Evolutionary conservation across 2,113 vertebrate genomes (phyloP), one percentile per base, ranked within the genome.

Genomic region (Toxotes jaculatrix): DNA sequence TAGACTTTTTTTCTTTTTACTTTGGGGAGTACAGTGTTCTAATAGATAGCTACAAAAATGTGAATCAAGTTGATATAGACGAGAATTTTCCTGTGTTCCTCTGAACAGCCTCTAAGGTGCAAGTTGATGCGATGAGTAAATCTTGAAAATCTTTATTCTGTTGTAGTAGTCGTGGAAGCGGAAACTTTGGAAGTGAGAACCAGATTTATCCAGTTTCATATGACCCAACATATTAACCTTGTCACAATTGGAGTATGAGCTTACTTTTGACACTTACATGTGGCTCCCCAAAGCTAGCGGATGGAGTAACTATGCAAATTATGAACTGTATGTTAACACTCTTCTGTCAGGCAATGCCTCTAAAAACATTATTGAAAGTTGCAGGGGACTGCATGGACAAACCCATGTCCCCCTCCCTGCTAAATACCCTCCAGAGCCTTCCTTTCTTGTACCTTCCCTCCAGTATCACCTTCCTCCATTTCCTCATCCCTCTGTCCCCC

Each of bases 401-500:
- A 40, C 53, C 12, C 40, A 57, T 40, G 4, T 31, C 31, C 47
- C 47, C 59, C 64, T 43, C n/a, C 21, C 17, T n/a, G 31, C 31
- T 51, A 53, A 31, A 59, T 16, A 31, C 19, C 12, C 40, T 49
- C 53, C 14, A 23, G 23, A 36, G 2, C 19, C 36, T 61, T 5
- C 31, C 49, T 51, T 27, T 34, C 34, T n/a, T 40, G 36, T 34
- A 16, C 21, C 40, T 55, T 38, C 19, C 55, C 57, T 42, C 17
- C 56, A 64, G 27, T 40, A 27, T n/a, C 53, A 31, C 47, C 38
- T 10, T 67, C 51, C 49, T 40, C 56, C 73, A 55, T 77, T 16
- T 55, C 21, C 36, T 51, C 59, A 34, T 60, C 64, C 60, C 12
- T 21, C 49, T 62, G 7, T 47, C 53, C 31, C 51, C 38, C 40